Percentiles rank a stretch among this genome's conserved stretches.
phyloP scores from a whole-genome alignment of 2,113 vertebrate genomes.

The Sapajus apella region DNA sequence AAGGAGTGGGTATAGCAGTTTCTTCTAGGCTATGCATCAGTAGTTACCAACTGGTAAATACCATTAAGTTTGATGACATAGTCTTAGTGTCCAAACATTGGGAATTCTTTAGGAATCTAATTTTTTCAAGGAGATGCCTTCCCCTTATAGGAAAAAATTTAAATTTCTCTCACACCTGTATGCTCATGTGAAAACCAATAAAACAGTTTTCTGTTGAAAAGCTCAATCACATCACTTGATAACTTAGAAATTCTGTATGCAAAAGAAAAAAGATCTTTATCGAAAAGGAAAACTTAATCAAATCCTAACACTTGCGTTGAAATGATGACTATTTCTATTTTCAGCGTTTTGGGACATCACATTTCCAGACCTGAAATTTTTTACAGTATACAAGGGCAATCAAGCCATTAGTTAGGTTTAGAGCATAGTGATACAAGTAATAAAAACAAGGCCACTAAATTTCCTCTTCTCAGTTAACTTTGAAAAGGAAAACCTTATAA shows the following conservation, averaged over 20 bases:
- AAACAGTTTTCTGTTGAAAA: slow-evolving; percentile 36
- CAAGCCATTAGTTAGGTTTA: background rate
- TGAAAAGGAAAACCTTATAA: slow-evolving; percentile 31
- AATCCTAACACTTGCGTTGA: background rate
- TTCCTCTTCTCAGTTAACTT: background rate
- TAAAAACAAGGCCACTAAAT: background rate
- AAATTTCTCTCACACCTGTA: background rate
- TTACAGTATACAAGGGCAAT: background rate
- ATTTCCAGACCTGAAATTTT: slow-evolving; percentile 5
- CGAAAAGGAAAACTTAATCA: slow-evolving; percentile 14
- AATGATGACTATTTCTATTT: slow-evolving; percentile 41
- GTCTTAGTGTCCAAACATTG: background rate
- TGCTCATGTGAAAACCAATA: slow-evolving; percentile 12
- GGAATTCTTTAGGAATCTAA: background rate
- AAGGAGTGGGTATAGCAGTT: background rate
- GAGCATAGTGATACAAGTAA: background rate
- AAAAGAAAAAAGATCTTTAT: background rate
- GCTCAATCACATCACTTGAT: background rate
- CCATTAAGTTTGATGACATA: background rate
- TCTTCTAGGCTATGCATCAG: background rate
- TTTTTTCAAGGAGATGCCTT: background rate
- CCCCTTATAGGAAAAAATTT: background rate
- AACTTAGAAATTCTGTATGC: background rate
- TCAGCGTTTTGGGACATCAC: background rate
- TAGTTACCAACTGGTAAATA: background rate